phyloP scores from a whole-genome alignment of 2,113 vertebrate genomes.

The Halichoeres trimaculatus region DNA sequence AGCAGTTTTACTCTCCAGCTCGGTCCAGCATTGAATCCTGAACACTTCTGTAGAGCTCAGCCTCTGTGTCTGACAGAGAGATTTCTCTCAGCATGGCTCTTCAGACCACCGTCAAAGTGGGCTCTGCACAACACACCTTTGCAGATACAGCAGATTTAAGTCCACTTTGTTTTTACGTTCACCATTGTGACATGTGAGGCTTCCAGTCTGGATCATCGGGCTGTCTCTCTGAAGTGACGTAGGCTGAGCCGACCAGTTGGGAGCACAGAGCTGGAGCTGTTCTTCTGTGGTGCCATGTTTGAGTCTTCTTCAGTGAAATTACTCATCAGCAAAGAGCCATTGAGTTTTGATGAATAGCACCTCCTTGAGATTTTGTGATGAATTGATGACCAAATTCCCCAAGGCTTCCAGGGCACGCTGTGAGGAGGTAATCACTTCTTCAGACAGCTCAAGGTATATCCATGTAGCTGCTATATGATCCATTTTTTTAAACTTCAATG shows the following conservation, averaged over 20 bases:
- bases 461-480: conserved; percentile 61
- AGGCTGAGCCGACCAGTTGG: background rate
- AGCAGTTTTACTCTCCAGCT: background rate
- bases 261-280: background rate
- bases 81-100: background rate
- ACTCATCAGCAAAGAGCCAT: conserved; percentile 68
- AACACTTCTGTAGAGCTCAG: background rate
- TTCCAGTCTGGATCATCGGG: background rate
- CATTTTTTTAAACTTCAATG: conserved; percentile 76
- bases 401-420: conserved; percentile 60
- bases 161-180: background rate
- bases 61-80: background rate
- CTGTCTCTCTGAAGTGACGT: background rate
- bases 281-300: conserved; percentile 10
- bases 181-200: background rate
- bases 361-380: conserved; percentile 72
- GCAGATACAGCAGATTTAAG: no score
- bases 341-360: conserved; percentile 71
- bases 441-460: conserved; percentile 77
- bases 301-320: conserved; percentile 27
- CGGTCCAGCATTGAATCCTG: background rate
- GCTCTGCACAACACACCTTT: no score
- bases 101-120: no score
- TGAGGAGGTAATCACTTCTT: conserved; percentile 73
- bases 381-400: conserved; percentile 74